phyloP scores from a whole-genome alignment of 2,797 vertebrate species.

The Dallia pectoralis region DNA sequence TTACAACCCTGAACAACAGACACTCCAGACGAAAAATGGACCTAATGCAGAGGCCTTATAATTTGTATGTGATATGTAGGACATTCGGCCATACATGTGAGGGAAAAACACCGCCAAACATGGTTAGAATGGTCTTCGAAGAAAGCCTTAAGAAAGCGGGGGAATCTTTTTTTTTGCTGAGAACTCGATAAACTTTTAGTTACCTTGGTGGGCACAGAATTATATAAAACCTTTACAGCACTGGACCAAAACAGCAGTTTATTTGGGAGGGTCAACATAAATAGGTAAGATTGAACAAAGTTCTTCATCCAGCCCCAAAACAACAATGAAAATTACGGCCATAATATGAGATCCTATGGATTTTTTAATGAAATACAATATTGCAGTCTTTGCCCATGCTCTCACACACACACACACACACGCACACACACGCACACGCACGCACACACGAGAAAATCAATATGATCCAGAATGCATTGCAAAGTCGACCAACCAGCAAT shows the following conservation, averaged over 20 bases:
- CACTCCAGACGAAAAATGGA: background rate
- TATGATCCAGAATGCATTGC: constrained; percentile 61
- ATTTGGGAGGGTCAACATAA: constrained; percentile 37
- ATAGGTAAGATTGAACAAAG: constrained; percentile 38
- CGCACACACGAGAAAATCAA: constrained; percentile 57
- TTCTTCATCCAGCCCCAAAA: constrained; percentile 43
- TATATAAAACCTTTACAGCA: constrained; percentile 27
- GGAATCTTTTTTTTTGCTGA: background rate
- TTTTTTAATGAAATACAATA: constrained; percentile 61
- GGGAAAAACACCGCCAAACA: background rate
- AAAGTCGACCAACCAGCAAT: constrained; percentile 69
- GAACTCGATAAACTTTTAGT: constrained; percentile 8
- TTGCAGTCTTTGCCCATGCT: constrained; percentile 15
- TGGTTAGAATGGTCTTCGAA: background rate
- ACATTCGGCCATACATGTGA: background rate
- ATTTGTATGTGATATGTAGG: too few relatives aligned
- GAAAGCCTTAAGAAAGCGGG: background rate
- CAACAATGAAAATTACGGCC: constrained; percentile 65
- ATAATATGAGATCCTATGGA: constrained; percentile 74
- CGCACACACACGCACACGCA: background rate
- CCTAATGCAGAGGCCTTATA: too few relatives aligned
- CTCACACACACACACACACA: constrained; percentile 13
- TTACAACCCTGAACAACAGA: background rate
- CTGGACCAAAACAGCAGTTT: constrained; percentile 4
- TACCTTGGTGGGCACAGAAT: constrained; percentile 2